Conservation (phyloP, 35 echinoderm and acorn worm species). For the Anneissia japonica region DNA sequence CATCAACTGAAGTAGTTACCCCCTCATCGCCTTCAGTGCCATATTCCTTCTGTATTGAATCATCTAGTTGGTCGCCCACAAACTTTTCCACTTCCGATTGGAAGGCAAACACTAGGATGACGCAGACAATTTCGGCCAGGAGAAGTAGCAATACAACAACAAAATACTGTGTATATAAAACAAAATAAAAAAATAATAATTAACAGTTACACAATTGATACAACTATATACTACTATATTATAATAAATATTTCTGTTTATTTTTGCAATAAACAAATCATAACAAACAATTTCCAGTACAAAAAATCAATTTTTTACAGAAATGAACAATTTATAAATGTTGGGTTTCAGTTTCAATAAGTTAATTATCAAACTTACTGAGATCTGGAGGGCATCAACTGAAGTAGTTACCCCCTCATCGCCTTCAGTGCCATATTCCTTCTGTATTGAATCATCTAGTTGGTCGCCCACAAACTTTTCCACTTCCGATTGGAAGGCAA, state of each 20-base stretch:
- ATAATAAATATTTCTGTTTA: too few species aligned
- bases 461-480: neutral
- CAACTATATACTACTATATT: too few species aligned
- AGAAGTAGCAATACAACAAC: constrained; percentile 64
- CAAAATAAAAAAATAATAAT: too few species aligned
- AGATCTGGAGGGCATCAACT: constrained; percentile 4
- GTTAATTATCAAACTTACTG: constrained; percentile 14
- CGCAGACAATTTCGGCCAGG: constrained; percentile 70
- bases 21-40: neutral
- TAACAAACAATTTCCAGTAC: too few species aligned
- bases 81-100: neutral
- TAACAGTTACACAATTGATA: too few species aligned
- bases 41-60: neutral
- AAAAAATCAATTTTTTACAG: too few species aligned
- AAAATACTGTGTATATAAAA: constrained; percentile 73
- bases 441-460: neutral
- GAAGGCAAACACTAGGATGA: constrained; percentile 68
- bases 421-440: neutral
- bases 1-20: neutral
- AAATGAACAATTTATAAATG: too few species aligned
- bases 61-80: neutral
- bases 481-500: constrained; percentile 42
- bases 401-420: neutral
- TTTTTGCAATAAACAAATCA: too few species aligned
- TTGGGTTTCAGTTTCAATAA: too few species aligned